These are phyloP conservation scores for Diploscapter pachys DNA, from an alignment of 1,140 invertebrate genomes.

Conservation along the genomic window DNA sequence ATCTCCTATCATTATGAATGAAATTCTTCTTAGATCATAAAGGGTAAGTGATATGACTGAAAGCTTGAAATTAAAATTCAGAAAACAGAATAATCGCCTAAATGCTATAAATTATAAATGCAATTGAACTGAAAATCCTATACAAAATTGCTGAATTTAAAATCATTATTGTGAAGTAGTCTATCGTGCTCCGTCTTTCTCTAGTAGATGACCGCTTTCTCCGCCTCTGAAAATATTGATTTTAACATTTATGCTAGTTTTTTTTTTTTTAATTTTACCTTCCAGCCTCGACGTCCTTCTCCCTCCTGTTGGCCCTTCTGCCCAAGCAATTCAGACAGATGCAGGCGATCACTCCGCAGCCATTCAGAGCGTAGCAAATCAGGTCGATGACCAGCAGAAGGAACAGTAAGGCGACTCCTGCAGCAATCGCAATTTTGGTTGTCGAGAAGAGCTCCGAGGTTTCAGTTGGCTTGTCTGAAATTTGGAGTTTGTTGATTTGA, in stretches of 20 bases:
- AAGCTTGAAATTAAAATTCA: too few relatives aligned
- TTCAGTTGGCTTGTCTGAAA: constrained; percentile 16
- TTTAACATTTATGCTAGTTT: background rate
- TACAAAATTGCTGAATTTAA: too few relatives aligned
- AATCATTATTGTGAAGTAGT: too few relatives aligned
- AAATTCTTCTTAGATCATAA: too few relatives aligned
- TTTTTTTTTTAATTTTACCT: constrained; percentile 13
- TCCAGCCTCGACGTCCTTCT: constrained; percentile 27
- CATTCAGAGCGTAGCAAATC: constrained; percentile 17
- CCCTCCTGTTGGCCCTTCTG: constrained; percentile 4
- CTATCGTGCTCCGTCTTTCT: background rate
- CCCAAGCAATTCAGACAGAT: constrained; percentile 30
- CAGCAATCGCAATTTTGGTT: constrained; percentile 9
- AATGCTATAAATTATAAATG: too few relatives aligned
- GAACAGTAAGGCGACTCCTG: constrained; percentile 8
- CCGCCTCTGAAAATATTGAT: constrained; percentile 4
- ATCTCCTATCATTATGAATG: too few relatives aligned
- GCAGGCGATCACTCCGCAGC: constrained; percentile 28
- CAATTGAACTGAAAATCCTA: too few relatives aligned
- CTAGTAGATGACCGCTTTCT: constrained; percentile 13
- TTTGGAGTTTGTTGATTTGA: background rate
- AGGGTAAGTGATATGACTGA: too few relatives aligned
- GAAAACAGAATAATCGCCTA: too few relatives aligned
- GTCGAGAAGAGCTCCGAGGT: constrained; percentile 5
- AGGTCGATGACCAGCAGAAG: constrained; percentile 22